Base-by-base conservation (phyloP, 1,140 invertebrate genomes). In the Caenorhabditis inopinata region DNA sequence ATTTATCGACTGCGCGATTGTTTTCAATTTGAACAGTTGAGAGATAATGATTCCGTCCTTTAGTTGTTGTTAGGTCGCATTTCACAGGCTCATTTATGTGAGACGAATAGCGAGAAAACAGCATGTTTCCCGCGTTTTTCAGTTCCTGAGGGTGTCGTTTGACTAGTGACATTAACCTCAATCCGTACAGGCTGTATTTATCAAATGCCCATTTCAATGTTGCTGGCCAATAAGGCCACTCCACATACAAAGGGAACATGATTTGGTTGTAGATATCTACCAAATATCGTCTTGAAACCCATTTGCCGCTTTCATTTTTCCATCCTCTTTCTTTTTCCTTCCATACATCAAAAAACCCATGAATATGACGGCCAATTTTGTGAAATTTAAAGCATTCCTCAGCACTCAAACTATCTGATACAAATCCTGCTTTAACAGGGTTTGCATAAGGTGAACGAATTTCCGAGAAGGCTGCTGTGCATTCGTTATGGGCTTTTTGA, bases 211-310 rank as follows among this genome's bases (percentile, higher is more conserved):
- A 68, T 68, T 21, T 7, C 32, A 68, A 68, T 0, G 25, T 9
- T 18, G n/a, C 1, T 9, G 58, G 32, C 58, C 58, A 68, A 68
- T 38, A 11, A 12, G 7, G 5, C 32, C 32, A 38, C 0, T 68
- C n/a, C 1, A 68, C 58, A 9, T 38, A 68, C n/a, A 68, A 68
- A 21, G 58, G 58, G 11, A 68, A 68, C 58, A 68, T 68, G 2
- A 68, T 32, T 7, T 38, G 58, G 21, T 68, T 68, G 58, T 68
- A 68, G 7, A 68, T 68, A 21, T 68, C 58, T n/a, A 68, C 58
- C 32, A 68, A 27, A 38, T 68, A 68, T 21, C 58, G 25, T n/a
- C 58, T 35, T 21, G n/a, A 2, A 1, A 38, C n/a, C 58, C 58
- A 68, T 68, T 68, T 42, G 9, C 58, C 58, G 38, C 38, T n/a